Evolutionary conservation across 2,113 vertebrate genomes (phyloP).

Genomic region (Cricetomys ansorgei): DNA sequence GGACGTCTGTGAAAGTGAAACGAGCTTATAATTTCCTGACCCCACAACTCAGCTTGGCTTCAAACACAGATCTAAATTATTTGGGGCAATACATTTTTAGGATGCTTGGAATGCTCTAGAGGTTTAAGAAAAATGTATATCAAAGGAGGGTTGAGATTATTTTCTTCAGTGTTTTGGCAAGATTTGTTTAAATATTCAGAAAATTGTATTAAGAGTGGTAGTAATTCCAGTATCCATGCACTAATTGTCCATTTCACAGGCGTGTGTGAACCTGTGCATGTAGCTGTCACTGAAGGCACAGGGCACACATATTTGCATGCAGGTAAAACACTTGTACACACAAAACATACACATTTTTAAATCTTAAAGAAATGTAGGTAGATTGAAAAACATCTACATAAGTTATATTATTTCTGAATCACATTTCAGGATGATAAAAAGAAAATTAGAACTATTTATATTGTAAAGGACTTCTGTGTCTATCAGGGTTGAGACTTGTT

Average conservation of each 20-base stretch:
- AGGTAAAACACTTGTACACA: background rate
- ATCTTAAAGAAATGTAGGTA: background rate
- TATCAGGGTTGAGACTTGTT: background rate
- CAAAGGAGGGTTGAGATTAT: background rate
- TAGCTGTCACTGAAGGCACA: background rate
- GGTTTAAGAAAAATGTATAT: background rate
- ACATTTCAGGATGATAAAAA: background rate
- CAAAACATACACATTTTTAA: background rate
- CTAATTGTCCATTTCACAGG: too few species aligned
- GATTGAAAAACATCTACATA: background rate
- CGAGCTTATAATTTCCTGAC: constrained; percentile 5
- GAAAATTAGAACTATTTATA: background rate
- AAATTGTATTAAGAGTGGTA: background rate
- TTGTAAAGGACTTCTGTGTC: background rate
- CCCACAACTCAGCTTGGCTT: background rate
- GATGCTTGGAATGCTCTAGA: background rate
- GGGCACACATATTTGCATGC: too few species aligned
- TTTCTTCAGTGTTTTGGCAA: background rate
- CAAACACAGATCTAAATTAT: constrained; percentile 1
- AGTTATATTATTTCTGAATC: background rate
- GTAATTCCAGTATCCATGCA: background rate
- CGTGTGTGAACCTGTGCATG: too few species aligned
- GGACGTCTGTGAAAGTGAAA: background rate
- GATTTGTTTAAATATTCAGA: background rate
- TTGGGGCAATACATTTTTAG: background rate